These are phyloP conservation scores for Terebella lapidaria DNA, from an alignment of 2,888 invertebrate species.

Conservation along the genomic window DNA sequence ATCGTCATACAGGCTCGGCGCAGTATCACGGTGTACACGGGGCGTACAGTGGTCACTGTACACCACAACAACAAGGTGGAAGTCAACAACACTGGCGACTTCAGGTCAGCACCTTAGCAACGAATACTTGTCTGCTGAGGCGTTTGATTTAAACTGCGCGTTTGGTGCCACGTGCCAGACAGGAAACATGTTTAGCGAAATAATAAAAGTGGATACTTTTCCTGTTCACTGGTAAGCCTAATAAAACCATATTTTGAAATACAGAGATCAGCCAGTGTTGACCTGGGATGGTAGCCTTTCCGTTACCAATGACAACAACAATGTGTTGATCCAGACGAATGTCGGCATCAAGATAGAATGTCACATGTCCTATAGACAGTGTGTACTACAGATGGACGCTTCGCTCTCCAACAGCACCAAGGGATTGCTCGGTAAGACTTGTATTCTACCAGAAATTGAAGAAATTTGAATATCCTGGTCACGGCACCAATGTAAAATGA, in stretches of 20 bases:
- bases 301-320: neutral
- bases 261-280: neutral
- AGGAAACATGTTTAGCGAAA: too few relatives aligned
- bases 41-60: neutral
- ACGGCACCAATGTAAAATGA: too few relatives aligned
- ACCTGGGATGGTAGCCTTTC: neutral
- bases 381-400: neutral
- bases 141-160: too few relatives aligned
- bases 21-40: neutral
- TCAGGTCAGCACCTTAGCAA: neutral
- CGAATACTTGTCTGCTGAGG: too few relatives aligned
- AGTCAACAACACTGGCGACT: neutral
- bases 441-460: too few relatives aligned
- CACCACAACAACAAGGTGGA: conserved; percentile 4
- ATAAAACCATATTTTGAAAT: too few relatives aligned
- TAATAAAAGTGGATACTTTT: too few relatives aligned
- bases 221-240: too few relatives aligned
- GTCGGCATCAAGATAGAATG: neutral
- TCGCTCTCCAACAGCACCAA: neutral
- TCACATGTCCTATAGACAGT: neutral
- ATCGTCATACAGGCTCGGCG: neutral
- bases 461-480: too few relatives aligned
- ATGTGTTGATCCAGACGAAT: neutral
- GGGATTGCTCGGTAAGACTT: neutral
- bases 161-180: too few relatives aligned